Evolutionary conservation across 2,888 invertebrate species (phyloP).

Genomic region (Ochropleura plecta): DNA sequence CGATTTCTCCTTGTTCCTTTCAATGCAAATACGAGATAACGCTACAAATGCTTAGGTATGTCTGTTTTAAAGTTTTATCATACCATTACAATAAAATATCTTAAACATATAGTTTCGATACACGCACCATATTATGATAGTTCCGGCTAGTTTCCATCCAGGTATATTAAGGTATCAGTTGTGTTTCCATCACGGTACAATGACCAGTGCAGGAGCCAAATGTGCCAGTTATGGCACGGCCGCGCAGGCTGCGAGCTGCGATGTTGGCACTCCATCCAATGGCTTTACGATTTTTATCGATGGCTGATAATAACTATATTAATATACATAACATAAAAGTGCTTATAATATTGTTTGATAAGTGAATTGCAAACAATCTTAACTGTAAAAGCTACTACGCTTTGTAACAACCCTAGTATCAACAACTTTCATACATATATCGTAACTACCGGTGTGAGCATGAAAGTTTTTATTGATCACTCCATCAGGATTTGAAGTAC

Average conservation of each 20-base stretch:
- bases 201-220: conserved; percentile 41
- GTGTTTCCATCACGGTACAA: conserved; percentile 20
- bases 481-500: conserved; percentile 3
- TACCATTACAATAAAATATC: neutral
- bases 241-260: conserved; percentile 3
- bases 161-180: conserved; percentile 15
- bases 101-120: neutral
- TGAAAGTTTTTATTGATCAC: conserved; percentile 33
- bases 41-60: neutral
- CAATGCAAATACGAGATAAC: neutral
- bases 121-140: neutral
- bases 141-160: conserved; percentile 15
- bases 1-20: neutral
- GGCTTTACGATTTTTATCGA: neutral
- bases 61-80: neutral
- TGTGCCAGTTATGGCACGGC: conserved; percentile 33
- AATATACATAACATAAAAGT: neutral
- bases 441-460: neutral
- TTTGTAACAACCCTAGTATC: neutral
- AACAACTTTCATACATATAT: conserved; percentile 9
- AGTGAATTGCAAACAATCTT: conserved; percentile 9
- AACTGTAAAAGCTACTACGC: neutral
- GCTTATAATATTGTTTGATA: neutral
- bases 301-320: conserved; percentile 17
- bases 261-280: conserved; percentile 40